Evolutionary conservation across 2,888 invertebrate species (phyloP).

Genomic region (Hirudinaria manillensis): DNA sequence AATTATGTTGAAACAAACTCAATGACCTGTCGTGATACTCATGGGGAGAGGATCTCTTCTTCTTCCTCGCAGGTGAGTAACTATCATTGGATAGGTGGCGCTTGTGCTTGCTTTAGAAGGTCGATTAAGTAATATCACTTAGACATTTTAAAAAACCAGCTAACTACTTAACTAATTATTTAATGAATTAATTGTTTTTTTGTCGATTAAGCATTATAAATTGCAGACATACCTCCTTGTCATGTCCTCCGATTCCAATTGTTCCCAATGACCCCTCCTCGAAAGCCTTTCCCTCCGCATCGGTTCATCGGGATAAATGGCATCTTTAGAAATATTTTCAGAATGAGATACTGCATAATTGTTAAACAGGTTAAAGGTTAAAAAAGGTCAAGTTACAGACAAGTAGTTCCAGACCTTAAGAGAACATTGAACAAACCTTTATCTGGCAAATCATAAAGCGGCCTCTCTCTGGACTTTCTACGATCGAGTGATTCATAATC

Average conservation of each 20-base stretch:
- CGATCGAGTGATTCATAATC: neutral
- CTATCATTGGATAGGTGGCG: neutral
- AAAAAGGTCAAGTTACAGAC: too few species aligned
- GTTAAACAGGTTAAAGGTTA: too few species aligned
- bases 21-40: conserved; percentile 1
- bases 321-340: neutral
- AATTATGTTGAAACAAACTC: too few species aligned
- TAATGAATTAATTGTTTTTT: too few species aligned
- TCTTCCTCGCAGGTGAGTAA: neutral
- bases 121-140: too few species aligned
- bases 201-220: too few species aligned
- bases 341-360: too few species aligned
- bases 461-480: conserved; percentile 8
- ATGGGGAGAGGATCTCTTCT: neutral
- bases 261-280: conserved; percentile 29
- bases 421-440: neutral
- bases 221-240: neutral
- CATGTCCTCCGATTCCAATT: neutral
- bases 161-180: too few species aligned
- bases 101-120: neutral
- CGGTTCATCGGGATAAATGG: neutral
- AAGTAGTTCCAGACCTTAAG: too few species aligned
- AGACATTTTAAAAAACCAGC: too few species aligned
- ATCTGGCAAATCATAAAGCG: neutral
- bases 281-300: conserved; percentile 17